phyloP scores from a whole-genome alignment of 2,888 invertebrate species.

The Perithous albicinctus region DNA sequence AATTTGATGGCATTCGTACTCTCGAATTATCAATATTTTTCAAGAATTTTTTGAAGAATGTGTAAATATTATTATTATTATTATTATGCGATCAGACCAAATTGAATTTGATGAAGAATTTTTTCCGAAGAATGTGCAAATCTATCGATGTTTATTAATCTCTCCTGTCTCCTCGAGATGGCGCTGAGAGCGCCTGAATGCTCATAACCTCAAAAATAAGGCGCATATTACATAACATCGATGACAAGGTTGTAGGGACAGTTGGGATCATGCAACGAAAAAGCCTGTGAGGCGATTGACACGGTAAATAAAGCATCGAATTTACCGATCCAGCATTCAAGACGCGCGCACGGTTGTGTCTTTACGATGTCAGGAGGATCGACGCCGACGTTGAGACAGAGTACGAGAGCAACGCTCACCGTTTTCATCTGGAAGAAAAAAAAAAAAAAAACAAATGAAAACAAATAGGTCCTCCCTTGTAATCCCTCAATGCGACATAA shows the following conservation, averaged over 20 bases:
- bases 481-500: background rate
- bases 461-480: no score
- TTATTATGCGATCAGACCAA: no score
- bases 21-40: background rate
- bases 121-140: no score
- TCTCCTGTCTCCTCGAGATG: constrained; percentile 22
- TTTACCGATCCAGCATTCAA: constrained; percentile 98
- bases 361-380: constrained; percentile 99
- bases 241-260: constrained; percentile 66
- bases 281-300: background rate
- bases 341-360: constrained; percentile 97
- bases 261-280: constrained; percentile 54
- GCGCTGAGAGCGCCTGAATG: constrained; percentile 39
- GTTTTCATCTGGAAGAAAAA: constrained; percentile 95
- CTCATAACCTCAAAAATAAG: constrained; percentile 75
- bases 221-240: constrained; percentile 72
- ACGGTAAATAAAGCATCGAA: constrained; percentile 25
- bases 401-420: constrained; percentile 98
- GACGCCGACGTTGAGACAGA: constrained; percentile 99
- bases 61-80: no score
- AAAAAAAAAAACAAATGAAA: no score
- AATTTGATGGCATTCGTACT: background rate
- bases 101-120: no score
- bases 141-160: no score
- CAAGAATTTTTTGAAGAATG: constrained; percentile 31